Evolutionary conservation across 2,888 invertebrate species (phyloP).

Genomic region (Tupiocoris notatus): DNA sequence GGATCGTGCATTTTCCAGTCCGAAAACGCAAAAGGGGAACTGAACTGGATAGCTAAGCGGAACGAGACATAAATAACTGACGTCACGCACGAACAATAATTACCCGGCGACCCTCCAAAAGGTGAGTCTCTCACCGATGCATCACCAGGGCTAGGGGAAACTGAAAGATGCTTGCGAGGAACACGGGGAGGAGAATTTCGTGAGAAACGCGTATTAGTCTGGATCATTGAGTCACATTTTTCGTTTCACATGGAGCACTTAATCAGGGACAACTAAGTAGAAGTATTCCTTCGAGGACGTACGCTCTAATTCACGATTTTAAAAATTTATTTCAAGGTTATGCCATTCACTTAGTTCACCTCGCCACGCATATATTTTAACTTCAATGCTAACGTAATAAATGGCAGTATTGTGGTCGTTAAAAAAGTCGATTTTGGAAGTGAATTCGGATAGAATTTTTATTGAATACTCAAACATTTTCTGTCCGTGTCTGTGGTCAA

Average conservation of each 20-base stretch:
- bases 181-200: not conserved
- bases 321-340: too few species aligned
- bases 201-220: conserved; percentile 22
- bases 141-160: not conserved
- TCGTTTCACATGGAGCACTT: not conserved
- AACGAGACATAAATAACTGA: conserved; percentile 32
- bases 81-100: conserved; percentile 33
- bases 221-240: conserved; percentile 12
- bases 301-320: too few species aligned
- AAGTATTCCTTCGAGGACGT: too few species aligned
- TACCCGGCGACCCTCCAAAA: conserved; percentile 19
- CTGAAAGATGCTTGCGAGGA: not conserved
- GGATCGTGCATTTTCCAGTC: not conserved
- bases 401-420: too few species aligned
- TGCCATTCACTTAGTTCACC: too few species aligned
- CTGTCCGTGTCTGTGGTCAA: too few species aligned
- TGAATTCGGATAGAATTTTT: too few species aligned
- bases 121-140: not conserved
- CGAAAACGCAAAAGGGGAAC: not conserved
- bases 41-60: not conserved
- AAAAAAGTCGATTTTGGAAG: too few species aligned
- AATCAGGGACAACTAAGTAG: too few species aligned
- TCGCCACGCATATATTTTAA: too few species aligned
- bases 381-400: too few species aligned
- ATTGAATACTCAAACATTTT: too few species aligned